Conservation (phyloP, 2,797 vertebrate genomes). For the Nannoperca australis region DNA sequence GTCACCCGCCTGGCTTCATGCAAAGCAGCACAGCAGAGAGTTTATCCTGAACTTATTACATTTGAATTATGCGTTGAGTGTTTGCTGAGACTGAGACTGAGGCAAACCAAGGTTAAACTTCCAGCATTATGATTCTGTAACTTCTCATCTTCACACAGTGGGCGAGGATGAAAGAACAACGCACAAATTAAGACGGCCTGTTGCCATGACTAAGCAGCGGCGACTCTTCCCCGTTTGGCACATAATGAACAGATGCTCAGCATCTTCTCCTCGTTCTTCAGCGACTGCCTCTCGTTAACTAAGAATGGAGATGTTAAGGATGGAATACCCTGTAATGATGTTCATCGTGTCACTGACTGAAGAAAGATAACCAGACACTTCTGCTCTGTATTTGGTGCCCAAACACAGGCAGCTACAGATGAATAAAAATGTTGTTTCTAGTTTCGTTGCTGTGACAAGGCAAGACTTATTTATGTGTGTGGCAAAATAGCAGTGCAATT, state of each 20-base stretch:
- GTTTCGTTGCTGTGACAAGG: conserved; percentile 30
- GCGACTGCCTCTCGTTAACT: conserved; percentile 39
- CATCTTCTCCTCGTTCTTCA: conserved; percentile 32
- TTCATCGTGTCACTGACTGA: conserved; percentile 24
- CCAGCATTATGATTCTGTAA: conserved; percentile 13
- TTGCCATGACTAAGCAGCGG: conserved; percentile 43
- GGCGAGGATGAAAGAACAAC: conserved; percentile 20
- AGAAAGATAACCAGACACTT: conserved; percentile 18
- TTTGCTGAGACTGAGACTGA: conserved; percentile 31
- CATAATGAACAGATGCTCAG: conserved; percentile 63
- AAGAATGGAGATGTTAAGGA: conserved; percentile 32
- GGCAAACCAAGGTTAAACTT: conserved; percentile 32
- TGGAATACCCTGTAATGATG: conserved; percentile 19
- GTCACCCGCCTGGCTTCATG: conserved; percentile 35
- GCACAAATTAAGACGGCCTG: conserved; percentile 34
- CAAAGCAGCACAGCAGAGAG: conserved; percentile 40
- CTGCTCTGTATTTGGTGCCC: not conserved
- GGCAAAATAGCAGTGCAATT: conserved; percentile 32
- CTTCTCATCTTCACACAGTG: conserved; percentile 28
- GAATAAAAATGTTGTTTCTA: conserved; percentile 40
- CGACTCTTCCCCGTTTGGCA: conserved; percentile 26
- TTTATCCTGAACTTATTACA: conserved; percentile 46
- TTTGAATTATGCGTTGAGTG: conserved; percentile 38
- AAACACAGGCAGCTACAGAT: conserved; percentile 8
- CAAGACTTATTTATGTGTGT: conserved; percentile 22